Evolutionary conservation across 1,140 invertebrate species (phyloP).

Genomic region (Danaus melanippus): DNA sequence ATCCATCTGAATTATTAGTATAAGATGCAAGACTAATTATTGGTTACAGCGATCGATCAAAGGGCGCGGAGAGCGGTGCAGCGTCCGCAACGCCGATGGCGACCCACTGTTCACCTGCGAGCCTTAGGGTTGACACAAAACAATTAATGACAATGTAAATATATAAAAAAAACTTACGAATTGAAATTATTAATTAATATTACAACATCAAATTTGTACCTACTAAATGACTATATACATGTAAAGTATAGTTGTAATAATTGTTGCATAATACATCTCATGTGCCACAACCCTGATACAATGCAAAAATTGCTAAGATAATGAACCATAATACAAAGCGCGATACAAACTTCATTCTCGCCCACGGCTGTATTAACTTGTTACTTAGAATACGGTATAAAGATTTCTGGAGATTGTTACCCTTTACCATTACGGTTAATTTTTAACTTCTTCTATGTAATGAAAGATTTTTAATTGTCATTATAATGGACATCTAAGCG

Average conservation of each 20-base stretch:
- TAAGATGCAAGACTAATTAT: slow-evolving; percentile 38
- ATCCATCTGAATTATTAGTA: slow-evolving; percentile 3
- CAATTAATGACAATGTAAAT: too few relatives aligned
- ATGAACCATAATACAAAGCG: slow-evolving; percentile 58
- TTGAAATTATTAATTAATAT: too few relatives aligned
- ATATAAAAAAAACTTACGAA: too few relatives aligned
- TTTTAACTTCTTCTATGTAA: too few relatives aligned
- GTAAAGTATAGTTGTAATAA: too few relatives aligned
- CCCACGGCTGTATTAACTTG: slow-evolving; percentile 55
- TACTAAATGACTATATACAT: too few relatives aligned
- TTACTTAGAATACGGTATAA: slow-evolving; percentile 35
- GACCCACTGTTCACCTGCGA: slow-evolving; percentile 22
- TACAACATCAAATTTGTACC: too few relatives aligned
- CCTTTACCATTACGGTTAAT: neutral
- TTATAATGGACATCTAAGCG: too few relatives aligned
- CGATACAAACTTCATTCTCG: slow-evolving; percentile 53
- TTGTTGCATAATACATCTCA: too few relatives aligned
- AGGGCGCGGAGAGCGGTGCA: slow-evolving; percentile 30
- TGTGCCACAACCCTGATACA: slow-evolving; percentile 8
- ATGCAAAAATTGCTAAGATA: slow-evolving; percentile 56
- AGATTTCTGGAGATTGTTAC: slow-evolving; percentile 10
- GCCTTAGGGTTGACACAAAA: slow-evolving; percentile 4
- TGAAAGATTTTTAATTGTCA: too few relatives aligned
- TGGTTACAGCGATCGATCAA: slow-evolving; percentile 46
- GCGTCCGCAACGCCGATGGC: slow-evolving; percentile 35